Conservation (phyloP, 2,113 vertebrate species). For the Rhynchopsitta pachyrhyncha region DNA sequence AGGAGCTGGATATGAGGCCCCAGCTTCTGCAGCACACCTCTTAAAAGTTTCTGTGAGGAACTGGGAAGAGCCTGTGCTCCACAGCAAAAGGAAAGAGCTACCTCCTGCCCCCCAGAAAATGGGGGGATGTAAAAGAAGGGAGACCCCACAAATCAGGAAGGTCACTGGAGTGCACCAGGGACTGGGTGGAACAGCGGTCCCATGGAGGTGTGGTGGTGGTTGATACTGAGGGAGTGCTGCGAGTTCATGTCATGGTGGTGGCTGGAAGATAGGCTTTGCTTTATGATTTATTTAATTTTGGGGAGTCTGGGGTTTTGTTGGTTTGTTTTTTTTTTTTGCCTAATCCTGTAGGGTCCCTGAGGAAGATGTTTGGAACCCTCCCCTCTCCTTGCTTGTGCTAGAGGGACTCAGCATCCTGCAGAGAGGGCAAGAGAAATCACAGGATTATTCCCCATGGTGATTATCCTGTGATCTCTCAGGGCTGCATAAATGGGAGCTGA, state of each 20-base stretch:
- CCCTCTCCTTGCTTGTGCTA: neutral
- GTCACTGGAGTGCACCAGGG: neutral
- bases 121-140: neutral
- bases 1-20: neutral
- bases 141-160: neutral
- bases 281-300: neutral
- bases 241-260: neutral
- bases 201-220: neutral
- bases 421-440: constrained; percentile 32
- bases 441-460: constrained; percentile 51
- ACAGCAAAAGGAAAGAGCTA: neutral
- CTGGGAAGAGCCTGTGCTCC: rapidly evolving
- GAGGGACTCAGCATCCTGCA: constrained; percentile 16
- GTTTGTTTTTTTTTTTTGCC: neutral
- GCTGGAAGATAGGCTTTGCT: neutral
- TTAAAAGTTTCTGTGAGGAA: neutral
- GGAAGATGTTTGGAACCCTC: neutral
- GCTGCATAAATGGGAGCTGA: constrained; percentile 54
- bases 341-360: neutral
- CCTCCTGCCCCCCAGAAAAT: neutral
- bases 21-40: neutral
- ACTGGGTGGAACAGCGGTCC: neutral
- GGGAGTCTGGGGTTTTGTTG: neutral
- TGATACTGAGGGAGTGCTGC: neutral
- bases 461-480: constrained; percentile 49